Conservation (phyloP, 2,888 invertebrate genomes). For the Mesopsocus fuscifrons region DNA sequence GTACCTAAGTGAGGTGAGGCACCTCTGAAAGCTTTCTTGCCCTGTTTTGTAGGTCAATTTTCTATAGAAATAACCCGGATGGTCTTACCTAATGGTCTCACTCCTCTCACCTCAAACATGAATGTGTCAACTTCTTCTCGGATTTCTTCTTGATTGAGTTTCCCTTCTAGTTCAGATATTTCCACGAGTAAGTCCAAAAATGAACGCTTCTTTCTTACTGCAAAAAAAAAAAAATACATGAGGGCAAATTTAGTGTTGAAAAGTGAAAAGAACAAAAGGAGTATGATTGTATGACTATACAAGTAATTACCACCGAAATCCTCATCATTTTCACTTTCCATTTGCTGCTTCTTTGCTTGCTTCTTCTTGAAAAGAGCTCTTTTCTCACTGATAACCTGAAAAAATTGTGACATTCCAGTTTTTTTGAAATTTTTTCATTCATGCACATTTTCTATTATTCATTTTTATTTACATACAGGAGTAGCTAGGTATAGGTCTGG, state of each 20-base stretch:
- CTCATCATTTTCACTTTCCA: neutral
- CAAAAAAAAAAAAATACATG: neutral
- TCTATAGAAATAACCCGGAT: too few relatives aligned
- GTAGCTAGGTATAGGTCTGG: too few relatives aligned
- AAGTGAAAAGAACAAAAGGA: too few relatives aligned
- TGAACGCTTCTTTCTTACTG: neutral
- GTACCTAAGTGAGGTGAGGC: too few relatives aligned
- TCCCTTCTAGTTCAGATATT: neutral
- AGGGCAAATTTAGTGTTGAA: too few relatives aligned
- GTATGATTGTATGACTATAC: neutral
- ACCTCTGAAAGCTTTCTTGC: too few relatives aligned
- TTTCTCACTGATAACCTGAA: neutral
- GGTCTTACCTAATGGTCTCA: too few relatives aligned
- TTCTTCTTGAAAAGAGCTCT: neutral
- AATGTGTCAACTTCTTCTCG: slow-evolving; percentile 33
- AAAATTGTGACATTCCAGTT: neutral
- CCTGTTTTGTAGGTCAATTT: too few relatives aligned
- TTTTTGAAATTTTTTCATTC: too few relatives aligned
- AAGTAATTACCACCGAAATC: neutral
- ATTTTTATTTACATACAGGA: too few relatives aligned
- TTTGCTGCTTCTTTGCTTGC: neutral
- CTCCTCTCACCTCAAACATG: slow-evolving; percentile 26
- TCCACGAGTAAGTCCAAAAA: slow-evolving; percentile 1
- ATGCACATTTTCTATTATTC: too few relatives aligned
- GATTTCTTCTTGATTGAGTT: slow-evolving; percentile 24